These are phyloP conservation scores for Musca vetustissima DNA, from an alignment of 1,140 invertebrate species.

Conservation along the genomic window DNA sequence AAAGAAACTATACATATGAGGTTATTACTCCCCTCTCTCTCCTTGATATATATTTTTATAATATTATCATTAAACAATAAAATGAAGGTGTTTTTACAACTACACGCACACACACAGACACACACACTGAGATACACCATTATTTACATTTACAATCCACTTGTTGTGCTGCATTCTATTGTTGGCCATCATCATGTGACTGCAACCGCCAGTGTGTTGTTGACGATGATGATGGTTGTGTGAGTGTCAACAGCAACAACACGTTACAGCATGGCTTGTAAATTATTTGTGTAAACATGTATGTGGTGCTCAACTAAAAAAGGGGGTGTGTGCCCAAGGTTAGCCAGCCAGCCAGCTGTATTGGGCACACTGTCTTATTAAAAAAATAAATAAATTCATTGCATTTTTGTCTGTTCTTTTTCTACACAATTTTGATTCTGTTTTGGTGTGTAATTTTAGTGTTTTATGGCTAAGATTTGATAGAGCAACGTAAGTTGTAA, in stretches of 20 bases:
- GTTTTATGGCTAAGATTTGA: not conserved
- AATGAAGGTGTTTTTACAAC: slow-evolving; percentile 1
- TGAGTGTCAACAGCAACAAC: too few relatives aligned
- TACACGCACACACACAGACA: too few relatives aligned
- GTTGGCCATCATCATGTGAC: slow-evolving; percentile 2
- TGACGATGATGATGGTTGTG: not conserved
- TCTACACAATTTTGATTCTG: too few relatives aligned
- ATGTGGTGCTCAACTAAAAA: not conserved
- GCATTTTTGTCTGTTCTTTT: not conserved
- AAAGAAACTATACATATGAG: too few relatives aligned
- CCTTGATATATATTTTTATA: not conserved
- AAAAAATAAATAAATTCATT: too few relatives aligned
- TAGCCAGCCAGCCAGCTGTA: not conserved
- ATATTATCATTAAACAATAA: not conserved
- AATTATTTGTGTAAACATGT: not conserved
- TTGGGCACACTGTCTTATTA: too few relatives aligned
- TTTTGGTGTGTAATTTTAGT: not conserved
- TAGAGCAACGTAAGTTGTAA: too few relatives aligned
- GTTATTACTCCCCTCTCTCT: too few relatives aligned
- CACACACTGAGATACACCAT: not conserved
- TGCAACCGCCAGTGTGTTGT: not conserved
- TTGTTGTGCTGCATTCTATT: not conserved
- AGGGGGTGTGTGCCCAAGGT: slow-evolving; percentile 21
- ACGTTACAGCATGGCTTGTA: too few relatives aligned
- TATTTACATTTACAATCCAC: not conserved